Conservation (phyloP, 2,797 vertebrate species). For the Rhincodon typus region DNA sequence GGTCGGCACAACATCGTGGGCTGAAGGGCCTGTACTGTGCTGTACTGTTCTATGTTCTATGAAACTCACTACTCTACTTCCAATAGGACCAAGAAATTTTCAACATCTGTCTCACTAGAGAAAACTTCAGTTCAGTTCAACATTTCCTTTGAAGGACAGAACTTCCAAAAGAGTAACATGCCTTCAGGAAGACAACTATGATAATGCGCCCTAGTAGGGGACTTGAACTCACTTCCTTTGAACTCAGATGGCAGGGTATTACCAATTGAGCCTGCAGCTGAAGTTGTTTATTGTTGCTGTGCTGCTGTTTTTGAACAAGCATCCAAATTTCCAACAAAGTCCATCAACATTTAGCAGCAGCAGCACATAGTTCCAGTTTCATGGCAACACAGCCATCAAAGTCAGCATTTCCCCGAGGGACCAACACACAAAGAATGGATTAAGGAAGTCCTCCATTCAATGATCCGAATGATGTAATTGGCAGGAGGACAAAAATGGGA, state of each 20-base stretch:
- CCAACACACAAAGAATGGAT: background rate
- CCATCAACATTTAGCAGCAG: background rate
- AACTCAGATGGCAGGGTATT: background rate
- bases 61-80: background rate
- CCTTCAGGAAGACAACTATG: background rate
- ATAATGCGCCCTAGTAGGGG: background rate
- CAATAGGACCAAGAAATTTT: background rate
- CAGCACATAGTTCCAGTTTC: background rate
- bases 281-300: background rate
- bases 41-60: too few relatives aligned
- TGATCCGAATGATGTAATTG: background rate
- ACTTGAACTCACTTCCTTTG: background rate
- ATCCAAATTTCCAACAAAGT: background rate
- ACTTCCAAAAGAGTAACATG: background rate
- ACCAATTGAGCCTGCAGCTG: background rate
- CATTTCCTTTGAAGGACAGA: background rate
- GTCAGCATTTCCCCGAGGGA: background rate
- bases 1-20: too few relatives aligned
- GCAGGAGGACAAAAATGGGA: background rate
- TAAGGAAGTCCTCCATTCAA: background rate
- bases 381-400: background rate
- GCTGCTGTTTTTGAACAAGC: background rate
- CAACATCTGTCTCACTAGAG: background rate
- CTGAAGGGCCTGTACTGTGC: too few relatives aligned
- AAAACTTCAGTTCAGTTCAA: background rate